Percentiles rank a stretch among this genome's conserved stretches.
Conservation (phyloP, 2,888 invertebrate species). For the Anarsia innoxiella region DNA sequence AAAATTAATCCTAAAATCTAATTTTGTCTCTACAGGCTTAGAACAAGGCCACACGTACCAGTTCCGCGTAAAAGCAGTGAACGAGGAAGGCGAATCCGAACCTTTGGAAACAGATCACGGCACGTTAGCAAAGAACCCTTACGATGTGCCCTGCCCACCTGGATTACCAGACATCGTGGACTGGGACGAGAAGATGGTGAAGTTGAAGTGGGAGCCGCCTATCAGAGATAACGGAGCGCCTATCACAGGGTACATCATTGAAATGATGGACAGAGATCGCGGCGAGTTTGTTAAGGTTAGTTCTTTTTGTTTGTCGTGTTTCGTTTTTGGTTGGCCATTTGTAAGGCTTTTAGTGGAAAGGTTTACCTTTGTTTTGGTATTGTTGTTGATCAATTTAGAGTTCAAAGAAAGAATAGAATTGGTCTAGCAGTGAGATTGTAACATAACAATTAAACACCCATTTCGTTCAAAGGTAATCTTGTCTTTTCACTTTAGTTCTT, state of each 20-base stretch:
- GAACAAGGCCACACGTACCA: constrained; percentile 97
- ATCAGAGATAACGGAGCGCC: constrained; percentile 94
- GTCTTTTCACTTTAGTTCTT: too few species aligned
- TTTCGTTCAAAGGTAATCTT: too few species aligned
- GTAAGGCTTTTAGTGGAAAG: too few species aligned
- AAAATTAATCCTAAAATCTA: too few species aligned
- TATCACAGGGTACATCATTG: constrained; percentile 93
- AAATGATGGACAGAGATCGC: constrained; percentile 92
- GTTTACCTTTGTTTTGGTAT: too few species aligned
- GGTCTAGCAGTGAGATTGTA: too few species aligned
- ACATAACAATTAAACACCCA: too few species aligned
- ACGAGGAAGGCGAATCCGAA: constrained; percentile 98
- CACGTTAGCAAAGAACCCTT: constrained; percentile 97
- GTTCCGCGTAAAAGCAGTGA: constrained; percentile 97
- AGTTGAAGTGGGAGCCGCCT: constrained; percentile 93
- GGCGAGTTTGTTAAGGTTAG: constrained; percentile 85
- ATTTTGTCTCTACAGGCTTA: constrained; percentile 75
- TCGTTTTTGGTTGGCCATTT: too few species aligned
- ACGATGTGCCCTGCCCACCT: constrained; percentile 89
- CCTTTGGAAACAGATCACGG: constrained; percentile 92
- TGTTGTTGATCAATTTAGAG: too few species aligned
- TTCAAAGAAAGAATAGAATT: too few species aligned
- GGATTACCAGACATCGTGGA: constrained; percentile 94
- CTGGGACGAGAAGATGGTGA: constrained; percentile 93
- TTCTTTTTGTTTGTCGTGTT: constrained; percentile 1